These are phyloP conservation scores for Drosophila parvula DNA, from an alignment of 1,140 invertebrate genomes.

Conservation along the genomic window DNA sequence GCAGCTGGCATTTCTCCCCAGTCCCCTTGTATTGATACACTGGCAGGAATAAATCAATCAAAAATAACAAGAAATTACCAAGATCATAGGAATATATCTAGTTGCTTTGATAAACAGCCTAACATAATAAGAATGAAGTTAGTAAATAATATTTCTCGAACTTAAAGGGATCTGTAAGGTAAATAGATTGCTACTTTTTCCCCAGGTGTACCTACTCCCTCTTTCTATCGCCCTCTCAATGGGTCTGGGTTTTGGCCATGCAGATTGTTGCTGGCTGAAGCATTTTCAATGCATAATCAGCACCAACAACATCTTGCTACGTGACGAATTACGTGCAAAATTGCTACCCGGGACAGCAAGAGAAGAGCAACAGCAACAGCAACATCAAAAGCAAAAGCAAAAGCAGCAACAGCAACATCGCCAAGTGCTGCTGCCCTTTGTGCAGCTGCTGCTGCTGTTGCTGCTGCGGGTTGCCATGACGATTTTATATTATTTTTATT, in stretches of 20 bases:
- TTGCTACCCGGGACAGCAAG: constrained; percentile 49
- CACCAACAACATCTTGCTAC: constrained; percentile 53
- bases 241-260: constrained; percentile 56
- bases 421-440: constrained; percentile 29
- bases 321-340: constrained; percentile 80
- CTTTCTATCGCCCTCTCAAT: constrained; percentile 12
- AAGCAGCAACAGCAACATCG: constrained; percentile 7
- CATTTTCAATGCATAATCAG: constrained; percentile 79
- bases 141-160: background rate
- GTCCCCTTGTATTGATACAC: constrained; percentile 8
- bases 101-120: too few species aligned
- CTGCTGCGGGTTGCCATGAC: constrained; percentile 18
- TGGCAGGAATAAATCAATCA: background rate
- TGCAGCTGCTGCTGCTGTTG: constrained; percentile 37
- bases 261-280: constrained; percentile 66
- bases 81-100: too few species aligned
- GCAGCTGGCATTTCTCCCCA: constrained; percentile 35
- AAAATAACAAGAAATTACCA: too few species aligned
- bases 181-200: background rate
- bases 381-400: constrained; percentile 17
- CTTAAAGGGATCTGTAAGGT: background rate
- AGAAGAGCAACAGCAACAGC: too few species aligned
- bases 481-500: constrained; percentile 13
- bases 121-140: too few species aligned
- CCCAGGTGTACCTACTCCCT: constrained; percentile 5